Percentiles rank a stretch among this genome's conserved stretches.
Evolutionary conservation across 2,113 vertebrate genomes (phyloP).

Genomic region (Cepphus grylle): DNA sequence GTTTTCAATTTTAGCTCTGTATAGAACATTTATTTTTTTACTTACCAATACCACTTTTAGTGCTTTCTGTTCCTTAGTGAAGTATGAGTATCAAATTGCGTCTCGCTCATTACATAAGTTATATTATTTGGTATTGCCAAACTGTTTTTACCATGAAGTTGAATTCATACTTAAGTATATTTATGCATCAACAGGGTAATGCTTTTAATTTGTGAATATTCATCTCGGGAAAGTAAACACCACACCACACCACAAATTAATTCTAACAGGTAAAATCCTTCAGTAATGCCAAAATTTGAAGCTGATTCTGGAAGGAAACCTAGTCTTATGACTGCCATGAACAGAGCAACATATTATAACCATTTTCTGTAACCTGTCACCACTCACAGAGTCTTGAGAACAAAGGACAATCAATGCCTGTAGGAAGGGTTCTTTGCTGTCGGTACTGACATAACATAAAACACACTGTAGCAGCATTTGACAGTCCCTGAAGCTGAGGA

Average conservation of each 20-base stretch:
- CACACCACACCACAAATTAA: background rate
- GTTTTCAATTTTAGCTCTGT: background rate
- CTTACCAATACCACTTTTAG: background rate
- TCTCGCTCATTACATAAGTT: background rate
- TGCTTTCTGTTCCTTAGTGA: background rate
- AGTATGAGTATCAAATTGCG: background rate
- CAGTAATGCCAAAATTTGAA: background rate
- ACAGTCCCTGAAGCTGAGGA: background rate
- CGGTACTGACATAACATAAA: background rate
- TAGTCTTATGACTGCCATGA: background rate
- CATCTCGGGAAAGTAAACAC: background rate
- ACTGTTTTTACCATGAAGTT: background rate
- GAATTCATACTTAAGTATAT: background rate
- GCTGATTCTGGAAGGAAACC: background rate
- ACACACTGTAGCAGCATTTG: background rate
- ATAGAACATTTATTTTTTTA: background rate
- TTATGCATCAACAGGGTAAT: background rate
- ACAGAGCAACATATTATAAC: background rate
- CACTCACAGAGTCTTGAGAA: background rate
- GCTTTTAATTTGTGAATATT: background rate
- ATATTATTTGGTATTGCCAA: background rate
- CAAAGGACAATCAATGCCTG: no score
- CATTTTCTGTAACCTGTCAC: background rate
- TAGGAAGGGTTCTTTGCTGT: background rate
- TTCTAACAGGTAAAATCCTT: background rate